phyloP scores from a whole-genome alignment of 2,797 vertebrate species.

The Rhynchotus rufescens region DNA sequence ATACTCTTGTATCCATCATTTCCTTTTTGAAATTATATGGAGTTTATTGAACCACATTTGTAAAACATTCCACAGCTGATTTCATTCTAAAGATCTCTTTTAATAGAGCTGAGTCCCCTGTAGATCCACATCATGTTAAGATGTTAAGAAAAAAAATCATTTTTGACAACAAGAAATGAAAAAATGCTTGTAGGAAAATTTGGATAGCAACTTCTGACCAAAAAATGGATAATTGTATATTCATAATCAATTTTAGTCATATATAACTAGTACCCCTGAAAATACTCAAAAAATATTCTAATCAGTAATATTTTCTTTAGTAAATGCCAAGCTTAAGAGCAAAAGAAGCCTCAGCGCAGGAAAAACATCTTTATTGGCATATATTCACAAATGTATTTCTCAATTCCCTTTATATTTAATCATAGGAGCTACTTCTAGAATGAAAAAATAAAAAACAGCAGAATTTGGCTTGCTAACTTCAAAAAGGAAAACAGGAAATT shows the following conservation, averaged over 20 bases:
- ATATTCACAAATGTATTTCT: not conserved
- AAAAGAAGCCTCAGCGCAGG: not conserved
- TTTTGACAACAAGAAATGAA: constrained; percentile 56
- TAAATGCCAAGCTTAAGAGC: not conserved
- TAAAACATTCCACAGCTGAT: constrained; percentile 82
- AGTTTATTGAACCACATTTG: constrained; percentile 81
- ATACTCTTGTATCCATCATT: constrained; percentile 64
- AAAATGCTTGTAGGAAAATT: constrained; percentile 34
- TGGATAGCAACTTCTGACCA: not conserved
- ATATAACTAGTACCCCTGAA: not conserved
- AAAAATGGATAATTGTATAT: constrained; percentile 4
- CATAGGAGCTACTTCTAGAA: not conserved
- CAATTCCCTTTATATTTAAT: not conserved
- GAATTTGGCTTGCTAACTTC: not conserved
- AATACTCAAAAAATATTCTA: not conserved
- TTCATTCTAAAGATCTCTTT: constrained; percentile 78
- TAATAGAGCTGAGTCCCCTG: constrained; percentile 73
- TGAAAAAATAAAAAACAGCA: not conserved
- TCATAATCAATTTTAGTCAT: constrained; percentile 30
- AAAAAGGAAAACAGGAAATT: not conserved
- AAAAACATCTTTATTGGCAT: not conserved
- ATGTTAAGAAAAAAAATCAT: constrained; percentile 69
- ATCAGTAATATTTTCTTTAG: not conserved
- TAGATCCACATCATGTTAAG: constrained; percentile 59
- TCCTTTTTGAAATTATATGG: constrained; percentile 79